phyloP scores from a whole-genome alignment of 2,888 invertebrate species.

The Pasiphila rectangulata region DNA sequence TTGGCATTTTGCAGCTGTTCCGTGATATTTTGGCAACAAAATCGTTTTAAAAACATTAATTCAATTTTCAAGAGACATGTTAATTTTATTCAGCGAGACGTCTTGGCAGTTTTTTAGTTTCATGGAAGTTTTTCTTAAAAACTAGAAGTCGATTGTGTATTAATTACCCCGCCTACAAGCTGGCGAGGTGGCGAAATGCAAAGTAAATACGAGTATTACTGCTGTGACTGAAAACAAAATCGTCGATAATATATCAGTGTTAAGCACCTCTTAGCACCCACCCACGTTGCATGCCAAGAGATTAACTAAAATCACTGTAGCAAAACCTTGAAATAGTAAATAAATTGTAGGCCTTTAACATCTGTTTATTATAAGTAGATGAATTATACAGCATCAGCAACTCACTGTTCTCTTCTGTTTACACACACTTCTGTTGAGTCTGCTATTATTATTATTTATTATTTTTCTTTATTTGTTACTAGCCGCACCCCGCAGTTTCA shows the following conservation, averaged over 20 bases:
- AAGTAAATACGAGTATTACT: conserved; percentile 7
- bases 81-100: conserved; percentile 73
- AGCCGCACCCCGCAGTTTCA: too few relatives aligned
- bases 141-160: conserved; percentile 60
- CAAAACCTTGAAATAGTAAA: too few relatives aligned
- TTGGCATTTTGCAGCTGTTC: conserved; percentile 62
- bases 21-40: conserved; percentile 68
- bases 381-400: too few relatives aligned
- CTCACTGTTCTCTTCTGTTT: too few relatives aligned
- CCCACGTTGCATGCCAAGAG: neutral
- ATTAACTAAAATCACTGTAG: too few relatives aligned
- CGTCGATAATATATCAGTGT: neutral
- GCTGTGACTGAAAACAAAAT: conserved; percentile 2
- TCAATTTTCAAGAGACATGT: conserved; percentile 62
- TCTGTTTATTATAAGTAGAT: too few relatives aligned
- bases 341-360: too few relatives aligned
- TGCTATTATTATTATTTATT: too few relatives aligned
- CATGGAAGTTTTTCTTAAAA: conserved; percentile 60
- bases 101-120: conserved; percentile 74
- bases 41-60: conserved; percentile 64
- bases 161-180: conserved; percentile 58
- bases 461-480: too few relatives aligned
- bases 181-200: conserved; percentile 13
- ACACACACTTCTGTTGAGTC: too few relatives aligned
- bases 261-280: neutral